Evolutionary conservation across 2,797 vertebrate genomes (phyloP), one percentile per base, ranked within the genome.

Genomic region (Enteromius fasciolatus): DNA sequence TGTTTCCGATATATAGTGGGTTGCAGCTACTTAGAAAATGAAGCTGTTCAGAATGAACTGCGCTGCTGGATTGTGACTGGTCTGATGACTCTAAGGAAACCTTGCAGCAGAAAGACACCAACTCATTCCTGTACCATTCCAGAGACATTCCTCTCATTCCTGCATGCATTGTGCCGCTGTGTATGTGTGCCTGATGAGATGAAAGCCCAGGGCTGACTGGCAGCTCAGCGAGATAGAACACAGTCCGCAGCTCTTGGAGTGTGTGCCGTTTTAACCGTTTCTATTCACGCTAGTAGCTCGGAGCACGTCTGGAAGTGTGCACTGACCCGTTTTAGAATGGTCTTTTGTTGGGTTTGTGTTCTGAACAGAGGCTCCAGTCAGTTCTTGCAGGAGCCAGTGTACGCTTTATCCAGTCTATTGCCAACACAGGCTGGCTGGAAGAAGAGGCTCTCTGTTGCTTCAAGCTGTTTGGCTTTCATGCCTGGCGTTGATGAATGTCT

Each of bases 101-200:
- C 8, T 44, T 74, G 5, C 23, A 52, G 80, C 31, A 81, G 59
- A 54, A 76, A 61, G 59, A 76, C 74, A 77, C 46, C 52, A 69
- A 23, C 25, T 61, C 52, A 77, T 77, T 77, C 20, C 81, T 83
- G 74, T 48, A 61, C 52, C 66, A 63, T 61, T 83, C 52, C 81
- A 48, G 74, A 77, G 77, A 61, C 74, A 83, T 83, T 83, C 81
- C 66, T 48, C 66, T 66, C 81, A 77, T 83, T 77, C 81, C 74
- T 77, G 14, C 11, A 57, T 76, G 64, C 66, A 77, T 82, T 82
- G 48, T 81, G 46, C 80, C 28, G 20, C 33, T 31, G 73, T 59
- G 36, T 81, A 23, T 82, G 64, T 57, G 74, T 25, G 25, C 77
- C 25, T 77, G 74, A 77, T 59, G 61, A 82, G 61, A 82, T 76